These are phyloP conservation scores for Chaetodon trifascialis DNA, from an alignment of 2,113 vertebrate species.

Conservation along the genomic window DNA sequence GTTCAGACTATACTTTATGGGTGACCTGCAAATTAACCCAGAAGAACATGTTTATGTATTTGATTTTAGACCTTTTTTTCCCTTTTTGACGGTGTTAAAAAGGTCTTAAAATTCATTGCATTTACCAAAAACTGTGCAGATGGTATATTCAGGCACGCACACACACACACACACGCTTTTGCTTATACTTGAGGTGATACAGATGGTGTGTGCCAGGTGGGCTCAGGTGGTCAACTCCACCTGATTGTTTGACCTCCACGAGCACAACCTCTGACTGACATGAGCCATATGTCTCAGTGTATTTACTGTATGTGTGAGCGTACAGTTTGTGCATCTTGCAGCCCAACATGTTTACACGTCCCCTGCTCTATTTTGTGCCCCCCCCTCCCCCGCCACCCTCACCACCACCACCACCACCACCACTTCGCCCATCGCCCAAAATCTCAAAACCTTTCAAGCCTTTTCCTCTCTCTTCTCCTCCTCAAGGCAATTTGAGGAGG, in stretches of 20 bases:
- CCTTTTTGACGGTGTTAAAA: neutral
- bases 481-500: constrained; percentile 75
- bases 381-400: too few species aligned
- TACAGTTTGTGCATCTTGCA: constrained; percentile 22
- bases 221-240: constrained; percentile 28
- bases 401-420: neutral
- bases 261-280: neutral
- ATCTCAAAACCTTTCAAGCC: constrained; percentile 79
- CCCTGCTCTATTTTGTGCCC: constrained; percentile 13
- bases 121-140: neutral
- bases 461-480: constrained; percentile 66
- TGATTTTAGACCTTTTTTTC: neutral
- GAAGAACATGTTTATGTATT: neutral
- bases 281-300: neutral
- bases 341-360: constrained; percentile 39
- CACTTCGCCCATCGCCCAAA: constrained; percentile 61
- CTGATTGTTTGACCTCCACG: constrained; percentile 27
- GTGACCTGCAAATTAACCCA: constrained; percentile 5
- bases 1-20: neutral
- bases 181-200: neutral
- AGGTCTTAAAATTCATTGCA: neutral
- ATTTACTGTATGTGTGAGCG: neutral
- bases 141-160: neutral
- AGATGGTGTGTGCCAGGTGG: constrained; percentile 5
- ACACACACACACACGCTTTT: neutral